Evolutionary conservation across 2,888 invertebrate species (phyloP), one percentile per base, ranked within the genome.

Genomic region (Timema podura): DNA sequence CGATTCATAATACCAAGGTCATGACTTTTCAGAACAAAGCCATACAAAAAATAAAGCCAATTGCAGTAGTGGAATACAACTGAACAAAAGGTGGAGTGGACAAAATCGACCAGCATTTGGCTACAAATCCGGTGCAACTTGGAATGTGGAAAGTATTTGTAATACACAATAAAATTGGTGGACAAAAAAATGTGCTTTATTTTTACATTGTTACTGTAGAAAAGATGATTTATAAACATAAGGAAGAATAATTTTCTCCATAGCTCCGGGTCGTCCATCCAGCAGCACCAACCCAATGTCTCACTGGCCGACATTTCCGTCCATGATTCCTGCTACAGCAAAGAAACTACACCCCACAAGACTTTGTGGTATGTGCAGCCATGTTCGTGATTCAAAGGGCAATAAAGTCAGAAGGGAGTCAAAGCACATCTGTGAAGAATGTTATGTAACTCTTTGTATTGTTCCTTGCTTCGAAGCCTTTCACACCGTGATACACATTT

Each of bases 21-120:
- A 47, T 44, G 46, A 68, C 7, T 10, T 13, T 44, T 3, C 48
- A 16, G 5, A 67, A 16, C 16, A 51, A 46, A 70, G 47, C 30
- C 5, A 54, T 8, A 13, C 45, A 51, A 11, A 51, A 15, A 9
- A 11, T 46, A 10, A 68, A 54, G 59, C 59, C 68, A 3, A 6
- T 46, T 6, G 30, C 16, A 11, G 46, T 68, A 8, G 1, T 59
- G 5, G 59, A 30, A 13, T 59, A 59, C 46, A 68, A 68, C 45
- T 46, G 46, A 54, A 54, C 44, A 57, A 68, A 57, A 59, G 59
- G 46, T 13, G 57, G 57, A 44, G 59, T 57, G 15, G 68, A 68
- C 15, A 13, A 45, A n/a, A 59, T 11, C 10, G 54, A 68, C 46
- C 59, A 68, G 46, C 46, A 57, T 30, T 11, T 51, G 45, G 61